These are phyloP conservation scores for Eristalis pertinax DNA, from an alignment of 2,888 invertebrate genomes.

Conservation along the genomic window DNA sequence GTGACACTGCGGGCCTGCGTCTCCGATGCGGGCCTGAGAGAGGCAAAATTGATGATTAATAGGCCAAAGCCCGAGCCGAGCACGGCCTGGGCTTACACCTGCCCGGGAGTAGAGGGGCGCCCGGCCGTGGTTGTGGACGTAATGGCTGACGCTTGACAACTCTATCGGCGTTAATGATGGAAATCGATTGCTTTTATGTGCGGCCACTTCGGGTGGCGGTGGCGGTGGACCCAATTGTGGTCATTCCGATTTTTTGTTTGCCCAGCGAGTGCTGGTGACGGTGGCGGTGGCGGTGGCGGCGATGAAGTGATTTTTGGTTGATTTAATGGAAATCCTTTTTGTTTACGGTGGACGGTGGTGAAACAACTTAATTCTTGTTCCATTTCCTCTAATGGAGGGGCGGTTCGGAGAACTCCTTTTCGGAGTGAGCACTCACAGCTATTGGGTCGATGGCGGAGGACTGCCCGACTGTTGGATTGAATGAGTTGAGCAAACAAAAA, in stretches of 20 bases:
- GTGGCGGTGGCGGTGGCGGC: not conserved
- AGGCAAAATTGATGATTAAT: conserved; percentile 54
- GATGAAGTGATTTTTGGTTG: conserved; percentile 71
- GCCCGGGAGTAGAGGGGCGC: not conserved
- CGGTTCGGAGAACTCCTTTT: conserved; percentile 19
- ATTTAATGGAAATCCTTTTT: conserved; percentile 68
- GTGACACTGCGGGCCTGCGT: conserved; percentile 15
- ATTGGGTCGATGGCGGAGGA: not conserved
- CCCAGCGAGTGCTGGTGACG: not conserved
- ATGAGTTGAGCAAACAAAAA: no score
- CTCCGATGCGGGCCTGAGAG: conserved; percentile 27
- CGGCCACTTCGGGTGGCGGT: conserved; percentile 12
- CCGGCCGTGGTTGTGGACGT: conserved; percentile 42
- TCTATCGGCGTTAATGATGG: conserved; percentile 68
- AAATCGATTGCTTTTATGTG: conserved; percentile 65
- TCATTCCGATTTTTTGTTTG: conserved; percentile 7
- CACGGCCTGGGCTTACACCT: conserved; percentile 22
- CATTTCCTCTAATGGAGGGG: conserved; percentile 64
- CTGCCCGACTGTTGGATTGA: no score
- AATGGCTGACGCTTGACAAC: conserved; percentile 71
- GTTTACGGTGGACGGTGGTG: conserved; percentile 55
- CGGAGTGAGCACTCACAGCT: not conserved
- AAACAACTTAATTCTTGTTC: conserved; percentile 65
- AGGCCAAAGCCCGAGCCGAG: conserved; percentile 30
- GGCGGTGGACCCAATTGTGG: conserved; percentile 20